These are phyloP conservation scores for Taphrorychus bicolor DNA, from an alignment of 2,888 invertebrate genomes.

Conservation along the genomic window DNA sequence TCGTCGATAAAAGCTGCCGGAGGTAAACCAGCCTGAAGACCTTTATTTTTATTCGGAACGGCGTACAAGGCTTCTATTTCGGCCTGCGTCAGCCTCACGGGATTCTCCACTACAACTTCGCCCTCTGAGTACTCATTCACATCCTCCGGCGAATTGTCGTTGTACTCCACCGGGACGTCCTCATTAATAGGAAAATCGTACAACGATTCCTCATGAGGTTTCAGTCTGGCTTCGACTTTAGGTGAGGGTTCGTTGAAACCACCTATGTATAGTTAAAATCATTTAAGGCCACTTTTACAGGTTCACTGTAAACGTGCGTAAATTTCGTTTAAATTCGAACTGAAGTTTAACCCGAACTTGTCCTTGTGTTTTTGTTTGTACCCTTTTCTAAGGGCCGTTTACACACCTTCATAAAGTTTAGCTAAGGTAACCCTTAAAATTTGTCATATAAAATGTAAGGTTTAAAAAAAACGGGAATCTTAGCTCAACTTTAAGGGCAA, in stretches of 20 bases:
- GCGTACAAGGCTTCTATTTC: constrained; percentile 57
- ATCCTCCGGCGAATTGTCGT: constrained; percentile 46
- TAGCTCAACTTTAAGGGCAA: too few species aligned
- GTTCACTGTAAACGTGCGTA: too few species aligned
- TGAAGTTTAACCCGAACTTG: too few species aligned
- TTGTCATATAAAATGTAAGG: too few species aligned
- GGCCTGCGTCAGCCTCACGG: constrained; percentile 47
- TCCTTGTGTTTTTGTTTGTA: too few species aligned
- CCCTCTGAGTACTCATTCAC: constrained; percentile 44
- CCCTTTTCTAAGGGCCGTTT: too few species aligned
- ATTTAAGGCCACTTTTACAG: too few species aligned
- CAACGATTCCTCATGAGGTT: constrained; percentile 54
- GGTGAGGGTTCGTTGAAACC: constrained; percentile 68
- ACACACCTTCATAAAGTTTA: too few species aligned
- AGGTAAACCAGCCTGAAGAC: background rate
- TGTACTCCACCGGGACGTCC: constrained; percentile 48
- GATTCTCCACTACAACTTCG: constrained; percentile 28
- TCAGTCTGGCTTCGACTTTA: constrained; percentile 68
- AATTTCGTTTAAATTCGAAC: too few species aligned
- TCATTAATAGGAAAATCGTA: constrained; percentile 51
- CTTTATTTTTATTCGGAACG: constrained; percentile 40
- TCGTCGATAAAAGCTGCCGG: constrained; percentile 7
- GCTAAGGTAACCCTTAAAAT: too few species aligned
- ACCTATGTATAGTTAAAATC: too few species aligned
- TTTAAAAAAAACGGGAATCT: too few species aligned